Evolutionary conservation across 2,888 invertebrate species (phyloP).

Genomic region (Cantharis flavilabris): DNA sequence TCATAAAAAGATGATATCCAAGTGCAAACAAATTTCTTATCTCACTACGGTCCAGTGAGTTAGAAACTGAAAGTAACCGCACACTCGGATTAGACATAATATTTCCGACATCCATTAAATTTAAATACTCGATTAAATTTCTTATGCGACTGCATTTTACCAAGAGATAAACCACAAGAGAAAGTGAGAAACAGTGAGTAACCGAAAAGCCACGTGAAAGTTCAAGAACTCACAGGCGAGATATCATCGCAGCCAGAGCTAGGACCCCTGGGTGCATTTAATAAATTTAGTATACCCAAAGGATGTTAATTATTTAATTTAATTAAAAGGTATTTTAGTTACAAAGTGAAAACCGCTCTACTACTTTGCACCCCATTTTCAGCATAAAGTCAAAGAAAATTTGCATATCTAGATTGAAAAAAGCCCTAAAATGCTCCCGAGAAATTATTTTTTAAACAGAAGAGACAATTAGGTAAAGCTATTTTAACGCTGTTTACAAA

Average conservation of each 20-base stretch:
- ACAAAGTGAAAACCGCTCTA: conserved; percentile 36
- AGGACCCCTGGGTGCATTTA: conserved; percentile 40
- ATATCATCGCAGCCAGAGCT: conserved; percentile 32
- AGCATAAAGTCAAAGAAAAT: conserved; percentile 5
- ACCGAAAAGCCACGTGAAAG: conserved; percentile 15
- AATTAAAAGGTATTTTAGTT: conserved; percentile 46
- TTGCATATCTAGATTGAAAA: conserved; percentile 20
- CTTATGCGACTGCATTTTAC: conserved; percentile 13
- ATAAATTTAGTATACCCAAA: conserved; percentile 44
- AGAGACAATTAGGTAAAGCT: background rate
- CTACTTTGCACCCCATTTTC: conserved; percentile 29
- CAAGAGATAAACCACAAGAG: conserved; percentile 1
- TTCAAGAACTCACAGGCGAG: conserved; percentile 27
- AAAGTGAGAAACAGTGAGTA: conserved; percentile 15
- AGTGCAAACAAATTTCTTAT: conserved; percentile 34
- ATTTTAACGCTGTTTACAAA: background rate
- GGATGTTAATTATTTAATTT: conserved; percentile 52
- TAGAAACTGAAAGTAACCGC: conserved; percentile 43
- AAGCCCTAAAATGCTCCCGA: background rate
- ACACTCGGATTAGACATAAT: conserved; percentile 41
- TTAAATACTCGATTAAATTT: conserved; percentile 35
- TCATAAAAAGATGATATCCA: background rate
- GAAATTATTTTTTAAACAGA: background rate
- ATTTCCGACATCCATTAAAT: conserved; percentile 40
- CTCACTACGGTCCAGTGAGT: conserved; percentile 42